Percentiles rank a stretch among this genome's conserved stretches.
phyloP scores from a whole-genome alignment of 2,113 vertebrate genomes.

The Etheostoma cragini region DNA sequence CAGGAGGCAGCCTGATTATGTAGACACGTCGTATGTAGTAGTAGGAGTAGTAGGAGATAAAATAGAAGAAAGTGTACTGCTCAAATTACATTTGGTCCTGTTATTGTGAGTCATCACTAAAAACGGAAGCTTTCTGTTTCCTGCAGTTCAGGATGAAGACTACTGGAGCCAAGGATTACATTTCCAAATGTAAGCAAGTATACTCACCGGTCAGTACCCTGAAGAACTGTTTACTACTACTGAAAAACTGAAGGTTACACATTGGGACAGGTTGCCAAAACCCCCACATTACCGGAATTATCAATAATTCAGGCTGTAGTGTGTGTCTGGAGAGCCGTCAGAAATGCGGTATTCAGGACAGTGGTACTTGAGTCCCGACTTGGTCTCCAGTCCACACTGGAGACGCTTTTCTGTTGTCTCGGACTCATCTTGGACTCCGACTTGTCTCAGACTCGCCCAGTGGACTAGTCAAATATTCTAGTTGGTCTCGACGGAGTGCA shows the following conservation, averaged over 20 bases:
- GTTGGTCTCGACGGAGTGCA: no score
- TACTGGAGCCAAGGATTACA: not conserved
- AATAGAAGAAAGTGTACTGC: not conserved
- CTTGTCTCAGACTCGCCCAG: no score
- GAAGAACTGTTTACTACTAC: not conserved
- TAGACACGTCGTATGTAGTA: not conserved
- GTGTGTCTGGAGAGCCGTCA: constrained; percentile 73
- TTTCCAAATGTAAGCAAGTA: not conserved
- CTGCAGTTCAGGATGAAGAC: no score
- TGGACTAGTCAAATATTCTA: no score
- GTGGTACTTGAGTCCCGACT: no score
- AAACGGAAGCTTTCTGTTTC: not conserved
- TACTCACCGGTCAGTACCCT: not conserved
- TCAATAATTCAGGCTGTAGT: constrained; percentile 79
- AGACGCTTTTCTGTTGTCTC: no score
- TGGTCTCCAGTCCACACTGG: no score
- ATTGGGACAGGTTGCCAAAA: not conserved
- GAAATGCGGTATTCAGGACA: constrained; percentile 47
- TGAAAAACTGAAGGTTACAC: not conserved
- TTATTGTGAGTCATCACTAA: not conserved
- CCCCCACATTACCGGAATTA: not conserved
- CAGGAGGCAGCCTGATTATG: not conserved
- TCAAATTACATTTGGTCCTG: not conserved
- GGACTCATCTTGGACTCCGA: no score
- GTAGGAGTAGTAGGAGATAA: not conserved